Percentiles rank a stretch among this genome's conserved stretches.
Conservation (phyloP, 1,140 invertebrate genomes). For the Antheraea mylitta region DNA sequence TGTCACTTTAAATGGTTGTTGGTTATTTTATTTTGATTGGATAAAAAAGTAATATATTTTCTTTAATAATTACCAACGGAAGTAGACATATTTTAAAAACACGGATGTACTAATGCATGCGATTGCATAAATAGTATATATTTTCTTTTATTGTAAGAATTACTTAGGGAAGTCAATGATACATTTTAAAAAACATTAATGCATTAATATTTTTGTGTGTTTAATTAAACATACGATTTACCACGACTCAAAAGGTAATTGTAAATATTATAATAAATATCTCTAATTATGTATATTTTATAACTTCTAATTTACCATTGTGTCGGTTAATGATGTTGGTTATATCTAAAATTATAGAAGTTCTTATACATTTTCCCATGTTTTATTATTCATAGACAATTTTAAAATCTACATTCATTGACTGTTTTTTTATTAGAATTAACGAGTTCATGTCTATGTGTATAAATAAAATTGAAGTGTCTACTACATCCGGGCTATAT, state of each 20-base stretch:
- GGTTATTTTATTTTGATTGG: too few species aligned
- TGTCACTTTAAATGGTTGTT: too few species aligned
- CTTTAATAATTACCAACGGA: too few species aligned
- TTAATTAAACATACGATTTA: constrained; percentile 42
- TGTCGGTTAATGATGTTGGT: background rate
- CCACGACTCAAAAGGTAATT: background rate
- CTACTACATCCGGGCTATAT: too few species aligned
- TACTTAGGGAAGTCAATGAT: constrained; percentile 35
- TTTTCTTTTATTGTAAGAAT: background rate
- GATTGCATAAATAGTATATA: too few species aligned
- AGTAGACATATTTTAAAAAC: too few species aligned
- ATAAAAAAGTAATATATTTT: too few species aligned
- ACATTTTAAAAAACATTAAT: constrained; percentile 27
- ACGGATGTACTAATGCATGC: too few species aligned
- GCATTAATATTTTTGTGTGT: constrained; percentile 26
- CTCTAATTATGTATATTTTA: background rate
- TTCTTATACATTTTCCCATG: background rate
- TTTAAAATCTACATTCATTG: background rate
- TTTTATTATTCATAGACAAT: background rate
- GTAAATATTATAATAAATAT: background rate
- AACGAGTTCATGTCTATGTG: background rate
- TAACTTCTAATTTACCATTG: background rate
- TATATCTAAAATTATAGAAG: background rate
- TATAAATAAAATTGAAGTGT: too few species aligned
- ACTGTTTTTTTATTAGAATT: background rate